A percentile compares a stretch with the other conserved stretches of the same genome.
Conservation (phyloP, 2,888 invertebrate species). For the Oscheius myriophilus region DNA sequence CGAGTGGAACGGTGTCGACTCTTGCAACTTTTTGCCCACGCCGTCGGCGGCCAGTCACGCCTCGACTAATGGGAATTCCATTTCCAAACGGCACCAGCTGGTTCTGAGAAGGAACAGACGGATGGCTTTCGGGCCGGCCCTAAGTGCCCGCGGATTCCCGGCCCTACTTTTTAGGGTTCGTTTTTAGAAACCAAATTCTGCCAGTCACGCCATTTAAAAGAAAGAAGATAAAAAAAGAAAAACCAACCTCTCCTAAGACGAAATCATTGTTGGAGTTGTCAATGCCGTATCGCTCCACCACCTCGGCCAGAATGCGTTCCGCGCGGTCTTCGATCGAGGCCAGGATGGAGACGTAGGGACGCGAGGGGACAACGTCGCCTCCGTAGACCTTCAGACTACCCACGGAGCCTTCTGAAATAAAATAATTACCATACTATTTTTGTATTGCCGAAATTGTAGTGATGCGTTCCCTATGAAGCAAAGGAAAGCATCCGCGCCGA, state of each 20-base stretch:
- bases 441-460: no score
- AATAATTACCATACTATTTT: not conserved
- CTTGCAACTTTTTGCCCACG: slow-evolving; percentile 8
- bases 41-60: not conserved
- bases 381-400: slow-evolving; percentile 85
- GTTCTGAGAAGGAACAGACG: no score
- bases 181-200: no score
- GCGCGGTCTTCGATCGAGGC: slow-evolving; percentile 92
- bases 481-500: no score
- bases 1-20: slow-evolving; percentile 18
- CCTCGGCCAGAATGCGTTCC: slow-evolving; percentile 90
- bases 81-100: not conserved
- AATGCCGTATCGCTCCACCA: slow-evolving; percentile 94
- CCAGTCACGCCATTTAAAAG: no score
- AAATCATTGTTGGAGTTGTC: slow-evolving; percentile 87
- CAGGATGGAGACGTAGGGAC: slow-evolving; percentile 93
- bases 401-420: slow-evolving; percentile 66
- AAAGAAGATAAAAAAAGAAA: no score
- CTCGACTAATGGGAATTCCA: slow-evolving; percentile 17
- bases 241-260: slow-evolving; percentile 88
- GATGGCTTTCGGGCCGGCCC: no score
- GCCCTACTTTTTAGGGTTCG: no score
- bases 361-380: slow-evolving; percentile 89
- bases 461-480: no score
- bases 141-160: no score